Percentiles rank a stretch among this genome's conserved stretches.
Conservation (phyloP, 2,113 vertebrate species). For the Butastur rufipennis region DNA sequence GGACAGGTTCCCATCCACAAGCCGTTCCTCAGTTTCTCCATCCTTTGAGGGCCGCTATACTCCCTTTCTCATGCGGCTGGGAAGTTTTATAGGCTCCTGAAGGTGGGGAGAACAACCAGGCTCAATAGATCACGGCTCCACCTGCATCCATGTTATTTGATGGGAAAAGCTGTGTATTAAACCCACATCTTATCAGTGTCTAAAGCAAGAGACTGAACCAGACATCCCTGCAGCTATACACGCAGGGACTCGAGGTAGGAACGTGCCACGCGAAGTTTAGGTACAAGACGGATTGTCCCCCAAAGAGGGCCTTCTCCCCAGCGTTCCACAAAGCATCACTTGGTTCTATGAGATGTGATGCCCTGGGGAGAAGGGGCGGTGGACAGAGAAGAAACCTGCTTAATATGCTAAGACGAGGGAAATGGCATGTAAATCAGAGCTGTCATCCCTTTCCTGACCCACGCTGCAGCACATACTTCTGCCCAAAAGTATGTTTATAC, state of each 20-base stretch:
- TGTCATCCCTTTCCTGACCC: not conserved
- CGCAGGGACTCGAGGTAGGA: rapidly evolving
- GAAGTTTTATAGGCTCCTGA: not conserved
- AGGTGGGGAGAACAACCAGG: not conserved
- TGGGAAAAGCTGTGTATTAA: not conserved
- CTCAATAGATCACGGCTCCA: not conserved
- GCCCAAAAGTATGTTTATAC: not conserved
- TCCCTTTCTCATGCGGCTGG: not conserved
- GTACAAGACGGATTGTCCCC: not conserved
- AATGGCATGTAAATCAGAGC: constrained; percentile 1
- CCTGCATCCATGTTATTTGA: not conserved
- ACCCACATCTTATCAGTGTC: not conserved
- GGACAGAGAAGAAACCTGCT: not conserved
- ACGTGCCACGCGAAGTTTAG: not conserved
- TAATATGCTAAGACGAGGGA: not conserved
- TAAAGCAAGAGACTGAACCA: not conserved
- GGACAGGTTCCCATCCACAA: not conserved
- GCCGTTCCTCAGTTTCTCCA: not conserved
- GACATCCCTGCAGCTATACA: not conserved
- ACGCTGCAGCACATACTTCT: not conserved
- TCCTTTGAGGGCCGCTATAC: not conserved
- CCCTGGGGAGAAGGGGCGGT: not conserved
- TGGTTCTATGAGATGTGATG: not conserved
- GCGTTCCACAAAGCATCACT: not conserved
- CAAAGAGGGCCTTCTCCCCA: not conserved